These are phyloP conservation scores for Cnemophilus loriae DNA, from an alignment of 2,113 vertebrate genomes.

Conservation along the genomic window DNA sequence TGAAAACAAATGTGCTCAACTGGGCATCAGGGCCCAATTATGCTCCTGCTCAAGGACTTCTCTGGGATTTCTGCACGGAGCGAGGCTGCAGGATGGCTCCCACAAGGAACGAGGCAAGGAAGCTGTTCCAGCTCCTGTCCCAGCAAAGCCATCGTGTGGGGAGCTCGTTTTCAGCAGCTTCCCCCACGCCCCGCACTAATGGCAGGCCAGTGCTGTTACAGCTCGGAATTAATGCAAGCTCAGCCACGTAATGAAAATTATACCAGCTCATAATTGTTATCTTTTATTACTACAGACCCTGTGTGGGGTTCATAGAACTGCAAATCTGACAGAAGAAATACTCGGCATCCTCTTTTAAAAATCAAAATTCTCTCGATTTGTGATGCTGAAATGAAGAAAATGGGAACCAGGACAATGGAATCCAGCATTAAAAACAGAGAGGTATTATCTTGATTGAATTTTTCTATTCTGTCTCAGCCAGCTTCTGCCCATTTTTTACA, in stretches of 20 bases:
- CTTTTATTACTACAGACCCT: neutral
- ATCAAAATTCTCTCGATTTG: neutral
- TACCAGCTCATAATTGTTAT: neutral
- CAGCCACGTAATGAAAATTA: neutral
- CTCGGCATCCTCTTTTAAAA: neutral
- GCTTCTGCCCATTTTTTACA: neutral
- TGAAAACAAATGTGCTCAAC: conserved; percentile 9
- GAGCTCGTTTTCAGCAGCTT: neutral
- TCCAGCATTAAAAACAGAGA: neutral
- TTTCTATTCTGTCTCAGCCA: neutral
- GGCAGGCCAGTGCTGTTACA: neutral
- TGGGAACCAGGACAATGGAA: neutral
- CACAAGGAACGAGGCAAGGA: neutral
- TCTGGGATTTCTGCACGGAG: neutral
- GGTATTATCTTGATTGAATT: neutral
- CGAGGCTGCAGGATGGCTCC: neutral
- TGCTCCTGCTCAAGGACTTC: neutral
- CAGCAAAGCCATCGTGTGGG: neutral
- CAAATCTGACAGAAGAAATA: neutral
- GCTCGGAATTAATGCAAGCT: neutral
- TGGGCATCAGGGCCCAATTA: neutral
- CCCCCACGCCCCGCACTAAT: neutral
- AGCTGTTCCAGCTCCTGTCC: neutral
- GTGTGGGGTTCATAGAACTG: neutral
- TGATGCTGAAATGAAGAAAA: neutral